Evolutionary conservation across 2,797 vertebrate genomes (phyloP), one percentile per base, ranked within the genome.

Genomic region (Phrynocephalus forsythii): DNA sequence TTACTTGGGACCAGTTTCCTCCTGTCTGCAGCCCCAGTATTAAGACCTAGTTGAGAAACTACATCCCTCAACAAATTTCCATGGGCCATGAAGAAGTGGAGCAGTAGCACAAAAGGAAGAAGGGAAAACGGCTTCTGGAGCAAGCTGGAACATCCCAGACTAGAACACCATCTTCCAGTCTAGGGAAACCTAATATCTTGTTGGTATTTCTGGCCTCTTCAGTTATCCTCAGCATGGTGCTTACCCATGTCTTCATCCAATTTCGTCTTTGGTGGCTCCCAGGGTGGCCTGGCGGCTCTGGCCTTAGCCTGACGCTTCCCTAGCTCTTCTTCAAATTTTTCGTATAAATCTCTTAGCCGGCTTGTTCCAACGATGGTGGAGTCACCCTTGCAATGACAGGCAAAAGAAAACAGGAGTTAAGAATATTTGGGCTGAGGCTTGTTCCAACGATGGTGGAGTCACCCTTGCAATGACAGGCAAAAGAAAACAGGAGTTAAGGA

Each of bases 391-490:
- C 22, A 85, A 92, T 22, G 30, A 86, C 20, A 87, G 33, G 33
- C 33, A 33, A 33, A 33, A 78, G 44, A 16, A 60, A 48, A 38
- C 48, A 44, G 26, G 56, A 76, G 81, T 76, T 86, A 85, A 66
- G 13, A 33, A 33, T 33, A 33, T 33, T 13, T 52, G 90, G 66
- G 86, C 81, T 75, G 0, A 79, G 9, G 10, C n/a, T 99, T 85
- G 99, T 99, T 67, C 99, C 99, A 84, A 99, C 99, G 0, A 99
- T 98, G 0, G 99, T 99, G 11, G 99, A 99, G 94, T 99, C 99
- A 0, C 99, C 99, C 99, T 99, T 93, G 86, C 22, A 85, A 92
- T 22, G 30, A 87, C 20, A 87, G 38, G 38, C 38, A 38, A 38
- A 38, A 78, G 44, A 16, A 60, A 48, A 38, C 50, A 44, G 26